Evolutionary conservation across 2,797 vertebrate genomes (phyloP).

Genomic region (Catharus ustulatus): DNA sequence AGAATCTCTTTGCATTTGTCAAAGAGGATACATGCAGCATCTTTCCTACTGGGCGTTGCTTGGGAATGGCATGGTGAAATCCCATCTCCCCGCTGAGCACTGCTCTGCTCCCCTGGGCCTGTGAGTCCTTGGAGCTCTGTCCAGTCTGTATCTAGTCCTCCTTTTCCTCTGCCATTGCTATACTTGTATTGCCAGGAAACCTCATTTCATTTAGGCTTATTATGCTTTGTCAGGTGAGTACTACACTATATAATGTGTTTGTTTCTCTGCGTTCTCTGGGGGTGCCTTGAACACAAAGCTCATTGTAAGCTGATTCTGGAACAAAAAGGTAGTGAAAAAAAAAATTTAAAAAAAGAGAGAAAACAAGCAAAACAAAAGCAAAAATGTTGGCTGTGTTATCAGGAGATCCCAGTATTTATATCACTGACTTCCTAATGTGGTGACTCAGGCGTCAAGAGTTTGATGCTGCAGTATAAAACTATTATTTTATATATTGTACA

Average conservation of each 20-base stretch:
- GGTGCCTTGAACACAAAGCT: conserved; percentile 85
- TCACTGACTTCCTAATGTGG: conserved; percentile 60
- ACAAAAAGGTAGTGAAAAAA: conserved; percentile 71
- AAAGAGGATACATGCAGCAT: not conserved
- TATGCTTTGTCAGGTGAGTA: conserved; percentile 74
- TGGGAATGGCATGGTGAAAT: not conserved
- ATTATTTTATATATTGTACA: conserved; percentile 77
- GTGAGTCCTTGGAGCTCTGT: not conserved
- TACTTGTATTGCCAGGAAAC: conserved; percentile 68
- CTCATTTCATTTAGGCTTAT: conserved; percentile 70
- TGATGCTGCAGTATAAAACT: conserved; percentile 78
- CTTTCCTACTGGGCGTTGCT: fast-evolving
- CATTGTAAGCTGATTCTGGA: conserved; percentile 79
- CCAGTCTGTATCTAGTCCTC: conserved; percentile 61
- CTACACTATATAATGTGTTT: conserved; percentile 75
- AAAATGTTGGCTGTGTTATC: conserved; percentile 52
- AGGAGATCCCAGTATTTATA: conserved; percentile 70
- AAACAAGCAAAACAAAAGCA: conserved; percentile 52
- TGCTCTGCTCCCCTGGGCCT: not conserved
- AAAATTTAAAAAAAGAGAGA: not conserved
- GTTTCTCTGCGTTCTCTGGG: conserved; percentile 85
- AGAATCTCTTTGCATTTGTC: conserved; percentile 12
- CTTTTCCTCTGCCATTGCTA: conserved; percentile 57
- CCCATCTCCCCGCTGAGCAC: not conserved
- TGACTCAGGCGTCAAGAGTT: conserved; percentile 79